These are phyloP conservation scores for Iphiclides podalirius DNA, from an alignment of 2,888 invertebrate genomes.

Conservation along the genomic window DNA sequence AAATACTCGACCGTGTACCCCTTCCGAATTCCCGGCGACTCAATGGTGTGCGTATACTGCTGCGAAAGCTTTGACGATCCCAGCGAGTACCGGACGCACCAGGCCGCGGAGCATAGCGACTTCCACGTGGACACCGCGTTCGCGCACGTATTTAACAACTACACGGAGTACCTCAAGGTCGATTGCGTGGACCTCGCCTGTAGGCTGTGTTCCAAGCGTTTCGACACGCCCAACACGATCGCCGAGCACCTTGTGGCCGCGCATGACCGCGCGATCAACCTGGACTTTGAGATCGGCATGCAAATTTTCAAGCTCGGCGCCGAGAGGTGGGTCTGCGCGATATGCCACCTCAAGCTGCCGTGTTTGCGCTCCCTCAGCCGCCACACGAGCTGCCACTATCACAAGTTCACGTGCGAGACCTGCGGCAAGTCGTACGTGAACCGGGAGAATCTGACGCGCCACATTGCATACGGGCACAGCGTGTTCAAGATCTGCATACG, in stretches of 20 bases:
- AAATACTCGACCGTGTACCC: conserved; percentile 58
- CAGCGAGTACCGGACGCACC: conserved; percentile 47
- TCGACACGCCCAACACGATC: conserved; percentile 34
- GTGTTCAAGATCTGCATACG: conserved; percentile 37
- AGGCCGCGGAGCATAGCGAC: conserved; percentile 43
- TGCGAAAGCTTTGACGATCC: conserved; percentile 48
- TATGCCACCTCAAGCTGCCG: conserved; percentile 44
- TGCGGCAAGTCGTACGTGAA: conserved; percentile 57
- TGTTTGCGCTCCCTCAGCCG: conserved; percentile 48
- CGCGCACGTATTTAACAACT: conserved; percentile 37
- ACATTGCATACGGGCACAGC: conserved; percentile 36
- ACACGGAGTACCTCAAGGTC: conserved; percentile 39
- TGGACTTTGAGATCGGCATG: conserved; percentile 45
- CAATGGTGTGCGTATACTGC: conserved; percentile 60
- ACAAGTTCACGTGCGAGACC: conserved; percentile 52
- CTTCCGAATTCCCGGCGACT: conserved; percentile 54
- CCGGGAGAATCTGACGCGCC: conserved; percentile 41
- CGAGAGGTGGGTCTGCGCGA: conserved; percentile 45
- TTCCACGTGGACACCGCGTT: conserved; percentile 47
- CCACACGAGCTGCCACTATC: conserved; percentile 53
- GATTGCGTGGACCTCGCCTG: conserved; percentile 56
- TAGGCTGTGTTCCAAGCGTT: conserved; percentile 41
- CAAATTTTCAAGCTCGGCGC: conserved; percentile 48
- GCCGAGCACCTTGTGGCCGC: conserved; percentile 41
- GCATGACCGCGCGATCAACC: conserved; percentile 43